These are phyloP conservation scores for Enteromius trimaculatus DNA, from an alignment of 2,797 vertebrate genomes.

Conservation along the genomic window DNA sequence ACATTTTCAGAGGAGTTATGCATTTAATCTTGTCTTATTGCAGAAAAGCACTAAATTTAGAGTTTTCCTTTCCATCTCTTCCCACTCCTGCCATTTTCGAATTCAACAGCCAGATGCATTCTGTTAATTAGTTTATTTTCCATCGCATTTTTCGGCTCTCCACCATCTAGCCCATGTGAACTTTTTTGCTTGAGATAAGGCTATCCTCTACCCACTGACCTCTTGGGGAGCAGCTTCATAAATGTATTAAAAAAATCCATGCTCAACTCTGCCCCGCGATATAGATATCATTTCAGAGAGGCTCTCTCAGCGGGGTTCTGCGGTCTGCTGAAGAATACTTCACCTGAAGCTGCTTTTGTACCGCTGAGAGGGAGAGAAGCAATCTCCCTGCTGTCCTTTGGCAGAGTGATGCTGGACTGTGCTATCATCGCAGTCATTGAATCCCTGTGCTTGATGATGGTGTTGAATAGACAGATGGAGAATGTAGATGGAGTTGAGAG, in stretches of 20 bases:
- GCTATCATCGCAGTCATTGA: conserved; percentile 45
- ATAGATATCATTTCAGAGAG: conserved; percentile 47
- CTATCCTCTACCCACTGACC: conserved; percentile 28
- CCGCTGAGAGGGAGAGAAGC: conserved; percentile 46
- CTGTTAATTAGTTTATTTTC: conserved; percentile 19
- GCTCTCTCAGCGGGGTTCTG: conserved; percentile 42
- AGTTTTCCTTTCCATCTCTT: conserved; percentile 5
- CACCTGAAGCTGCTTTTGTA: conserved; percentile 41
- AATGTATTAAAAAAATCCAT: conserved; percentile 49
- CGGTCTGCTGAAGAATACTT: conserved; percentile 26
- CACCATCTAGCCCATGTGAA: not conserved
- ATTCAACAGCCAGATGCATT: not conserved
- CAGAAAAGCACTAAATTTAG: conserved; percentile 15
- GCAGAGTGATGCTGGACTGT: conserved; percentile 31
- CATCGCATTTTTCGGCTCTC: not conserved
- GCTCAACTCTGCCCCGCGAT: conserved; percentile 35
- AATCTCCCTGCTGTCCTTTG: conserved; percentile 37
- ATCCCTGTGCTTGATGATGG: conserved; percentile 30
- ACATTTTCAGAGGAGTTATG: conserved; percentile 23
- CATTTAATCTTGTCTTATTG: conserved; percentile 13
- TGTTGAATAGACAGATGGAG: conserved; percentile 39
- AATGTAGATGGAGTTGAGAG: conserved; percentile 43
- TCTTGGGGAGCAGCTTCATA: conserved; percentile 37
- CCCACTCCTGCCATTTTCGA: not conserved
- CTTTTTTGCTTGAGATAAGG: conserved; percentile 24